Conservation (phyloP, 2,888 invertebrate species). For the Ypsolopha scabrella region DNA sequence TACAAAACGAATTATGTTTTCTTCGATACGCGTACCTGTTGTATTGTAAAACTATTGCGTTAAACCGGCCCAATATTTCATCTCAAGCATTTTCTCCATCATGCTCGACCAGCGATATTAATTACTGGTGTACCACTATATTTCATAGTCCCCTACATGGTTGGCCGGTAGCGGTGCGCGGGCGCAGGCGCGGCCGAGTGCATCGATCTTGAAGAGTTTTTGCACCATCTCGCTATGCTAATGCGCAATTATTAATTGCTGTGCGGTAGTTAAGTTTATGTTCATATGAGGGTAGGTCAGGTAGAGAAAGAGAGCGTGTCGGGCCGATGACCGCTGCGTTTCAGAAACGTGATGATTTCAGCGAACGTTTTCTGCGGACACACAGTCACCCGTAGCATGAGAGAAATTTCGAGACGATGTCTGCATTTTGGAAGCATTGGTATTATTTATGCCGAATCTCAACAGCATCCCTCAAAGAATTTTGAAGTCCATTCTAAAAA, state of each 20-base stretch:
- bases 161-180: constrained; percentile 2
- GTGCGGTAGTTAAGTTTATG: constrained; percentile 14
- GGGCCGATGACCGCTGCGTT: constrained; percentile 14
- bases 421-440: too few species aligned
- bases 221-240: constrained; percentile 18
- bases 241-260: constrained; percentile 33
- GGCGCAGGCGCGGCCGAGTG: constrained; percentile 31
- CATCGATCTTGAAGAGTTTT: constrained; percentile 28
- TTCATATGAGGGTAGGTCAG: constrained; percentile 32
- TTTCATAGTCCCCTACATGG: neutral
- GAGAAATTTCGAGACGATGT: too few species aligned
- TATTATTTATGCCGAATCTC: too few species aligned
- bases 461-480: too few species aligned
- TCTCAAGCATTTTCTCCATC: neutral
- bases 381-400: too few species aligned
- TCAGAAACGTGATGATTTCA: constrained; percentile 3
- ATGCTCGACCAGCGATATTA: constrained; percentile 1
- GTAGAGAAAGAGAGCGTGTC: constrained; percentile 34
- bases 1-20: too few species aligned
- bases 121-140: neutral
- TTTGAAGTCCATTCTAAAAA: too few species aligned
- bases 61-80: neutral
- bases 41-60: too few species aligned
- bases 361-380: too few species aligned
- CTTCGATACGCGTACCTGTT: too few species aligned